These are phyloP conservation scores for Ctenicera cuprea DNA, from an alignment of 2,888 invertebrate species.

Conservation along the genomic window DNA sequence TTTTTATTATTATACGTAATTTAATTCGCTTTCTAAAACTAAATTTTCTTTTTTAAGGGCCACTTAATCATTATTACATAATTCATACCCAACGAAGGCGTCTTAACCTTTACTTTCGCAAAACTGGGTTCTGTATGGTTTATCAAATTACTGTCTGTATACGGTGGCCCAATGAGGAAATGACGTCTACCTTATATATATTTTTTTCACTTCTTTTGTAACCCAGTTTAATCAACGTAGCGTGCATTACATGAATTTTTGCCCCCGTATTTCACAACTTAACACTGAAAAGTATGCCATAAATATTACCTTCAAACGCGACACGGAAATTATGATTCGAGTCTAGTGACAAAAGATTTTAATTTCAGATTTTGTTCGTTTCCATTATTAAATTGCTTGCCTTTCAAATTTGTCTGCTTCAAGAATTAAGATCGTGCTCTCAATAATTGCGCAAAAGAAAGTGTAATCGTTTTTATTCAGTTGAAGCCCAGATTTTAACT, in stretches of 20 bases:
- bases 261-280: not conserved
- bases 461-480: not conserved
- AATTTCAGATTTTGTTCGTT: not conserved
- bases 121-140: not conserved
- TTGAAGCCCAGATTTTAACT: not conserved
- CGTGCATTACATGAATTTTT: not conserved
- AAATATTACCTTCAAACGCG: not conserved
- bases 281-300: not conserved
- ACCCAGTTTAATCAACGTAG: not conserved
- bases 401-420: not conserved
- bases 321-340: not conserved
- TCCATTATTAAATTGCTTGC: not conserved
- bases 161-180: not conserved
- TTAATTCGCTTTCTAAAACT: not conserved
- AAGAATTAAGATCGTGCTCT: not conserved
- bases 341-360: not conserved
- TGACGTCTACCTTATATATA: not conserved
- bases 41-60: not conserved
- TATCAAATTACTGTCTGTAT: not conserved
- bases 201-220: not conserved
- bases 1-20: not conserved
- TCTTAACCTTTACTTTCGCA: not conserved
- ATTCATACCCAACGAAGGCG: not conserved
- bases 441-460: slow-evolving; percentile 2
- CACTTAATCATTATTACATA: not conserved